Base-by-base conservation (phyloP, 2,113 vertebrate genomes). In the Labeo catla region DNA sequence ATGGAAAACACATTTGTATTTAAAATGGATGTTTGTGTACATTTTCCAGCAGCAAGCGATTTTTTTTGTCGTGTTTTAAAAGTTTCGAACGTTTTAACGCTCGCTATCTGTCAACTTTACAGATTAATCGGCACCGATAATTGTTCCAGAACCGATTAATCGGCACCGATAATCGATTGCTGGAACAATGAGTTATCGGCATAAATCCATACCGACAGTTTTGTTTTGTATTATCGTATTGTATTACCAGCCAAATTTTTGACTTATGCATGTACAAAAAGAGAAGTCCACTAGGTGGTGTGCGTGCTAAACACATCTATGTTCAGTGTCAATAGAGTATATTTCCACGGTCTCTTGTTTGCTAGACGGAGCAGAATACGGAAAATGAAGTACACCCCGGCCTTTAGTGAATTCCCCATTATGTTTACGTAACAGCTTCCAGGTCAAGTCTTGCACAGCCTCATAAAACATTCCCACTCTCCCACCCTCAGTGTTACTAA, bases 401-500 rank as follows among this genome's bases (percentile, higher is more conserved):
- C 39, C 6, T 54, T 36, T 19, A 52, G 76, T 77, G 76, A 77
- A 77, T 77, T 77, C 49, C 77, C 77, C 77, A 39, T 63, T 45
- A n/a, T 45, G 6, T n/a, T 7, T 80, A 84, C 86, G 74, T 68
- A 85, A 87, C 84, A 84, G 83, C 84, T 87, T 88, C 89, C 50
- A 72, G 91, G 89, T 84, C 47, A 72, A 91, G 89, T 84, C 47
- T 76, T 88, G 61, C 84, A 49, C 5, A 54, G 87, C 89, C 88
- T 84, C 79, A 57, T 88, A 85, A 68, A 87, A 19, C 88, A 83
- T 89, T 87, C 34, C 76, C 84, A 76, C 85, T 86, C 52, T 81
- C 28, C 50, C 57, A 63, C 47, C 63, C n/a, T 76, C 74, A 77
- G 28, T 70, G n/a, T 81, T 66, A 83, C 70, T 84, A 28, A 88